Evolutionary conservation across 2,113 vertebrate genomes (phyloP).

Genomic region (Cheilinus undulatus): DNA sequence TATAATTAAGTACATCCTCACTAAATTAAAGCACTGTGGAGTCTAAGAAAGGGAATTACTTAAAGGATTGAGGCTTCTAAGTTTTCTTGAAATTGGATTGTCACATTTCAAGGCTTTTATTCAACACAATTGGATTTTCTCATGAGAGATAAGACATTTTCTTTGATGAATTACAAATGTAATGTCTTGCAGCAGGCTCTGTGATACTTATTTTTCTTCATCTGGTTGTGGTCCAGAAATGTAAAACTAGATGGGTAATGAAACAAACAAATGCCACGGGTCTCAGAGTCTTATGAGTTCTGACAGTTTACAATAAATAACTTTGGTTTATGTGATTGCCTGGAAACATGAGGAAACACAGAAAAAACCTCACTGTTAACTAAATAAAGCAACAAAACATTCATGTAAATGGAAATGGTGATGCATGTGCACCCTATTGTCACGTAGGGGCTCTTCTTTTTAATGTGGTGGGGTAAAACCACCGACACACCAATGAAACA

Average conservation of each 20-base stretch:
- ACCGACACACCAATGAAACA: too few relatives aligned
- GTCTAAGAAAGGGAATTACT: background rate
- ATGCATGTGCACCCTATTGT: background rate
- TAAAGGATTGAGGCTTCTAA: background rate
- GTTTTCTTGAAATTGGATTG: background rate
- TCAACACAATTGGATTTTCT: background rate
- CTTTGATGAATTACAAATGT: background rate
- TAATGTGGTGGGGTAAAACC: too few relatives aligned
- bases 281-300: too few relatives aligned
- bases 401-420: background rate
- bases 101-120: background rate
- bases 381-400: background rate
- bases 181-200: background rate
- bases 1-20: constrained; percentile 49
- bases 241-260: background rate
- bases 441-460: too few relatives aligned
- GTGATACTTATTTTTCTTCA: background rate
- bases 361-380: too few relatives aligned
- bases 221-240: background rate
- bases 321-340: too few relatives aligned
- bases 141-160: background rate
- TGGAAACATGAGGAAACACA: too few relatives aligned
- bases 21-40: constrained; percentile 27
- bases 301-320: too few relatives aligned
- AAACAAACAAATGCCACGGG: background rate